Evolutionary conservation across 2,113 vertebrate species (phyloP).

Genomic region (Peromyscus californicus): DNA sequence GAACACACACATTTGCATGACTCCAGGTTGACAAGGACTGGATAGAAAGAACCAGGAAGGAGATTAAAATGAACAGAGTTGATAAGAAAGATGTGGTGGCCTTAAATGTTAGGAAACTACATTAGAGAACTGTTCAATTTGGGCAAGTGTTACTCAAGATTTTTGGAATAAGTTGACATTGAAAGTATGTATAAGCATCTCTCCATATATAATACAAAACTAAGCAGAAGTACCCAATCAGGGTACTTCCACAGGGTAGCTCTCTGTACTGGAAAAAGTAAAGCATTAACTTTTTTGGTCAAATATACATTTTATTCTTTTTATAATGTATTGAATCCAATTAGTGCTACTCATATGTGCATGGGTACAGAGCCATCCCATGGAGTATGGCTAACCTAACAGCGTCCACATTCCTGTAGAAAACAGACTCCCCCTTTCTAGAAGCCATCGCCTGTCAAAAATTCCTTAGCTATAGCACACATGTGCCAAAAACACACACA

Average conservation of each 20-base stretch:
- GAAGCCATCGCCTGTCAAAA: background rate
- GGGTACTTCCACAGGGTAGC: background rate
- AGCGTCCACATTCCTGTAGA: background rate
- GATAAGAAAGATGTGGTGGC: background rate
- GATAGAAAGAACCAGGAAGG: background rate
- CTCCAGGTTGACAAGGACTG: background rate
- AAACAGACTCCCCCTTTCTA: background rate
- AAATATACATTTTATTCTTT: background rate
- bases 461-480: background rate
- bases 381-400: background rate
- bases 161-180: background rate
- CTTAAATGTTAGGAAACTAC: background rate
- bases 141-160: background rate
- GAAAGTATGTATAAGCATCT: background rate
- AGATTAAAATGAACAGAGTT: background rate
- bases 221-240: background rate
- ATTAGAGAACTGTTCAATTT: background rate
- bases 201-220: background rate
- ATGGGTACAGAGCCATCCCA: background rate
- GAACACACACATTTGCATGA: constrained; percentile 46
- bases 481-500: background rate
- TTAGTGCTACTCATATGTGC: background rate
- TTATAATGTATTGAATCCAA: background rate
- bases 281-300: background rate
- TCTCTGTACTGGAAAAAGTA: background rate